Percentiles rank a stretch among this genome's conserved stretches.
These are phyloP conservation scores for Halcyon senegalensis DNA, from an alignment of 2,113 vertebrate genomes.

Conservation along the genomic window DNA sequence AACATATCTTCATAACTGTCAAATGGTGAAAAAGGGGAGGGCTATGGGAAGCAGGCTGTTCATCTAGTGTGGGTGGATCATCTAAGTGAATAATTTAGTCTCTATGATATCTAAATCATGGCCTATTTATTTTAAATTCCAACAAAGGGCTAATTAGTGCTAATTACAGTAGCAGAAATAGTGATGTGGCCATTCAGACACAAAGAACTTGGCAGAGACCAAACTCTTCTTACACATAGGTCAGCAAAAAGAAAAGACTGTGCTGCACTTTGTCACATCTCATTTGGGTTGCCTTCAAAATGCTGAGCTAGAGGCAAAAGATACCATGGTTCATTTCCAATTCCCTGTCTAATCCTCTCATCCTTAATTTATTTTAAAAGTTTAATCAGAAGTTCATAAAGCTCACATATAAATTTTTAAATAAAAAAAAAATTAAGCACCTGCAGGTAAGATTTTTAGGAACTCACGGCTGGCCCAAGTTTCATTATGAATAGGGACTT, in stretches of 20 bases:
- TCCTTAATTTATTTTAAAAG: constrained; percentile 69
- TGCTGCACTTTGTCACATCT: constrained; percentile 43
- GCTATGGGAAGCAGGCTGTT: not conserved
- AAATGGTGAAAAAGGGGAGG: not conserved
- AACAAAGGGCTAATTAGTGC: constrained; percentile 16
- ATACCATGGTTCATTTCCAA: constrained; percentile 56
- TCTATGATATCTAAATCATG: constrained; percentile 15
- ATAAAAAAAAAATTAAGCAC: constrained; percentile 42
- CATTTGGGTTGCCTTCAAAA: constrained; percentile 63
- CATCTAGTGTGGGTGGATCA: not conserved
- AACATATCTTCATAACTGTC: not conserved
- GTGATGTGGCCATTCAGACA: not conserved
- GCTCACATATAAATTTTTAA: constrained; percentile 58
- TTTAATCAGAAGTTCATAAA: constrained; percentile 68
- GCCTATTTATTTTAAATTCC: constrained; percentile 48
- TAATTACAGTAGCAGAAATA: constrained; percentile 20
- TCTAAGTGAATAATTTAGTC: not conserved
- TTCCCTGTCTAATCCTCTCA: constrained; percentile 43
- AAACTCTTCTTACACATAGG: not conserved
- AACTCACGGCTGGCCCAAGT: not conserved
- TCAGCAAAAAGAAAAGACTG: constrained; percentile 46
- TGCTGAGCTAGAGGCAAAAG: constrained; percentile 66
- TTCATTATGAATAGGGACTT: constrained; percentile 23
- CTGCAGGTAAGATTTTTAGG: constrained; percentile 52
- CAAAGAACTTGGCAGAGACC: constrained; percentile 37